A percentile compares a stretch with the other conserved stretches of the same genome.
Evolutionary conservation across 2,888 invertebrate species (phyloP).

Genomic region (Drosophila tripunctata): DNA sequence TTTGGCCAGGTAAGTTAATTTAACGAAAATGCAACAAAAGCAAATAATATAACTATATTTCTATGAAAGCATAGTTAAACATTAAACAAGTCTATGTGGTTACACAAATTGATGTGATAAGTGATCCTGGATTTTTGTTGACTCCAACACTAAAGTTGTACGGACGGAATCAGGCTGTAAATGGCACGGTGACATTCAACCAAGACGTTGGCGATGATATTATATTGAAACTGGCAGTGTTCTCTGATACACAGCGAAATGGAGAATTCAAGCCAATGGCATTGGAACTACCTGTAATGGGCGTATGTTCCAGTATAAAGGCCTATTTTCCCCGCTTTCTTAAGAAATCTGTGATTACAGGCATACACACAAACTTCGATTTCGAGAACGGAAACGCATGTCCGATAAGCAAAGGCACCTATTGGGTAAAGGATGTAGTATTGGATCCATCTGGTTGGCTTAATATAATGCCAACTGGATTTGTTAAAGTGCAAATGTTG

Average conservation of each 20-base stretch:
- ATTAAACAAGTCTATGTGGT: constrained; percentile 2
- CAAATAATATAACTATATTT: not conserved
- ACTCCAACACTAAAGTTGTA: constrained; percentile 18
- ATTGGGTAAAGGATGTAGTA: constrained; percentile 48
- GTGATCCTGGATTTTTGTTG: constrained; percentile 15
- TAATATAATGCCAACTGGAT: constrained; percentile 52
- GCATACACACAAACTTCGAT: constrained; percentile 52
- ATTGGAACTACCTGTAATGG: constrained; percentile 39
- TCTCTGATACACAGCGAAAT: constrained; percentile 49
- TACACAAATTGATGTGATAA: constrained; percentile 1
- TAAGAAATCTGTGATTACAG: constrained; percentile 35
- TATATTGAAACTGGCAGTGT: constrained; percentile 39
- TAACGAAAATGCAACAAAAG: not conserved
- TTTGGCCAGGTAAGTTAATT: constrained; percentile 4
- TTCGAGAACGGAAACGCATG: constrained; percentile 52
- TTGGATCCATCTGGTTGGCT: constrained; percentile 55
- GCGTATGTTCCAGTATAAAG: constrained; percentile 43
- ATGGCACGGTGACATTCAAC: constrained; percentile 44
- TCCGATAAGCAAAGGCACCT: constrained; percentile 54
- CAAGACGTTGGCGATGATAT: constrained; percentile 48
- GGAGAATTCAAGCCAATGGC: constrained; percentile 53
- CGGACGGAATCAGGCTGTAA: constrained; percentile 55
- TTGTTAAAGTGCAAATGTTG: constrained; percentile 42
- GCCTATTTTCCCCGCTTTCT: constrained; percentile 48
- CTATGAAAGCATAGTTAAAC: not conserved